phyloP scores from a whole-genome alignment of 35 echinoderm and acorn worm genomes.

The Amphiura filiformis region DNA sequence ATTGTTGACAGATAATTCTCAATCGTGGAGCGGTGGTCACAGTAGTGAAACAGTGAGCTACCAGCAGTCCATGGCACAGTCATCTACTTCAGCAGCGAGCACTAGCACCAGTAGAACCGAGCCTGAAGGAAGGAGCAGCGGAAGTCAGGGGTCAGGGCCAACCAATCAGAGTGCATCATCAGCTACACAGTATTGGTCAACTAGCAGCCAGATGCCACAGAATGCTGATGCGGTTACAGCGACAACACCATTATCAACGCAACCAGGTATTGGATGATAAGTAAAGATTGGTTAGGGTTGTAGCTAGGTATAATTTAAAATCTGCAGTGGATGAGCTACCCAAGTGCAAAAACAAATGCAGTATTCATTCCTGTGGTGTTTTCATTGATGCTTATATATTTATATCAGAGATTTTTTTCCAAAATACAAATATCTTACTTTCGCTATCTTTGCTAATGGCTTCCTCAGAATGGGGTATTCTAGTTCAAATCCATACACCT shows the following conservation, averaged over 20 bases:
- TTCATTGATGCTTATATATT: no score
- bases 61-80: not conserved
- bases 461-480: no score
- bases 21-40: not conserved
- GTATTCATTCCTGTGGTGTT: no score
- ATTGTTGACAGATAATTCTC: not conserved
- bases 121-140: not conserved
- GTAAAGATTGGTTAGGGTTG: no score
- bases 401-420: no score
- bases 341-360: no score
- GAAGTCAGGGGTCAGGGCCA: not conserved
- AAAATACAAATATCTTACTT: no score
- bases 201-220: conserved; percentile 1
- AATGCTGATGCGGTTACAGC: not conserved
- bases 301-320: no score
- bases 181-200: not conserved
- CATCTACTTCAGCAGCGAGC: not conserved
- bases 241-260: not conserved
- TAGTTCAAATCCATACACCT: no score
- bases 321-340: no score
- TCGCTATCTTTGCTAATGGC: no score
- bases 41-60: not conserved
- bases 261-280: not conserved
- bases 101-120: not conserved
- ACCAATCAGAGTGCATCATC: not conserved